A percentile compares a stretch with the other conserved stretches of the same genome.
Conservation (phyloP, 2,888 invertebrate genomes). For the Fissipunctia ypsillon region DNA sequence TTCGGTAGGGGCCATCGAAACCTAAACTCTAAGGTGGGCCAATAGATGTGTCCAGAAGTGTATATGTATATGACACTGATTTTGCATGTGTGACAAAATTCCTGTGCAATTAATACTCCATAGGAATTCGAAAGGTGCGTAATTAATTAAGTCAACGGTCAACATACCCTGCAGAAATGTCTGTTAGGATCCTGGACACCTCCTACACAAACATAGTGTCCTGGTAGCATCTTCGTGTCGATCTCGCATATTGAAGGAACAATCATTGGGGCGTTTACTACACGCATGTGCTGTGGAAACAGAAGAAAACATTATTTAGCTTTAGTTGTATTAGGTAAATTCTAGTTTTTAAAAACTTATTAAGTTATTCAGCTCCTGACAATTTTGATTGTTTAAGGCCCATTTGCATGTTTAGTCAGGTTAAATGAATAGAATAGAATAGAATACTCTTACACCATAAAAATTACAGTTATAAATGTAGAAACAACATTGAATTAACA, state of each 20-base stretch:
- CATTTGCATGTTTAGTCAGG: too few species aligned
- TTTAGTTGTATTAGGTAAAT: not conserved
- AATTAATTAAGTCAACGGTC: not conserved
- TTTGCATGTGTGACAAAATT: not conserved
- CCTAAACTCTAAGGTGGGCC: too few species aligned
- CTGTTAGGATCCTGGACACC: slow-evolving; percentile 86
- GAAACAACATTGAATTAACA: too few species aligned
- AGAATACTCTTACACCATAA: too few species aligned
- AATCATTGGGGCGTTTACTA: slow-evolving; percentile 83
- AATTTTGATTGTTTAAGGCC: too few species aligned
- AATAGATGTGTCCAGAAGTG: too few species aligned
- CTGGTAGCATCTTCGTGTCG: slow-evolving; percentile 80
- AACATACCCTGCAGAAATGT: slow-evolving; percentile 85
- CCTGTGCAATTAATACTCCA: not conserved
- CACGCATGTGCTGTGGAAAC: slow-evolving; percentile 81
- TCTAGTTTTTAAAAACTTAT: not conserved
- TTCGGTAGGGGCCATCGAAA: too few species aligned
- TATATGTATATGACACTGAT: not conserved
- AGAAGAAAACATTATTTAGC: slow-evolving; percentile 4
- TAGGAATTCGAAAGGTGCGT: not conserved
- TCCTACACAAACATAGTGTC: slow-evolving; percentile 83
- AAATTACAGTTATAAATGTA: too few species aligned
- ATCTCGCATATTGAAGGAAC: slow-evolving; percentile 81
- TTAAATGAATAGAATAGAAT: too few species aligned
- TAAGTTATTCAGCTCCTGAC: too few species aligned